phyloP scores from a whole-genome alignment of 64 coral and sea anemone genomes.

The Catalaphyllia jardinei region DNA sequence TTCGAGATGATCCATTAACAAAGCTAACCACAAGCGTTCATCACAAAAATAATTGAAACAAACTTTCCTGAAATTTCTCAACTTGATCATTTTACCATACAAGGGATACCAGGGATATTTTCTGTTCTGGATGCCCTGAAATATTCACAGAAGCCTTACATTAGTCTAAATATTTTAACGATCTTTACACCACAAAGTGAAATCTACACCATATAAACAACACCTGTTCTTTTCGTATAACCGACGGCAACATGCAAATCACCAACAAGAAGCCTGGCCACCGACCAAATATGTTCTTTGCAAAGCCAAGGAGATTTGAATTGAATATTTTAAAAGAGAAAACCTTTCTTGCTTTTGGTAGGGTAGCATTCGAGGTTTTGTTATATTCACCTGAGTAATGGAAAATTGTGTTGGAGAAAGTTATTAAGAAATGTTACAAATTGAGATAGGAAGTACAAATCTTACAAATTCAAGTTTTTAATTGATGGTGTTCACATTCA shows the following conservation, averaged over 20 bases:
- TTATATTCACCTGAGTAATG: neutral
- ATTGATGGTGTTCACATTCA: neutral
- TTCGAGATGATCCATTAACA: neutral
- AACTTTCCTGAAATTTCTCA: neutral
- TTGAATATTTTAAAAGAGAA: neutral
- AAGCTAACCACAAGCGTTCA: neutral
- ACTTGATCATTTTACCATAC: neutral
- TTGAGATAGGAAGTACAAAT: neutral
- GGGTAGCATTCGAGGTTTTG: neutral
- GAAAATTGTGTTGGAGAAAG: neutral
- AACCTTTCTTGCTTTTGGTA: neutral
- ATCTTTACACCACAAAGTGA: neutral
- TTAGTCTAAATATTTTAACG: neutral
- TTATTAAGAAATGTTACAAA: neutral
- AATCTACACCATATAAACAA: neutral
- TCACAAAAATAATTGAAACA: neutral
- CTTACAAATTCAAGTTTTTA: neutral
- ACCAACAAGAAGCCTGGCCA: neutral
- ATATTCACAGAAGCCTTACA: neutral
- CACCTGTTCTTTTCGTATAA: neutral
- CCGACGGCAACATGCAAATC: conserved; percentile 8
- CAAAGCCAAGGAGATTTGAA: neutral
- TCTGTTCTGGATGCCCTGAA: neutral
- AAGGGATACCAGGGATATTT: neutral
- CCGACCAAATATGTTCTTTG: neutral